Evolutionary conservation across 53 echinoderm and acorn worm genomes (phyloP).

Genomic region (Luidia sarsii): DNA sequence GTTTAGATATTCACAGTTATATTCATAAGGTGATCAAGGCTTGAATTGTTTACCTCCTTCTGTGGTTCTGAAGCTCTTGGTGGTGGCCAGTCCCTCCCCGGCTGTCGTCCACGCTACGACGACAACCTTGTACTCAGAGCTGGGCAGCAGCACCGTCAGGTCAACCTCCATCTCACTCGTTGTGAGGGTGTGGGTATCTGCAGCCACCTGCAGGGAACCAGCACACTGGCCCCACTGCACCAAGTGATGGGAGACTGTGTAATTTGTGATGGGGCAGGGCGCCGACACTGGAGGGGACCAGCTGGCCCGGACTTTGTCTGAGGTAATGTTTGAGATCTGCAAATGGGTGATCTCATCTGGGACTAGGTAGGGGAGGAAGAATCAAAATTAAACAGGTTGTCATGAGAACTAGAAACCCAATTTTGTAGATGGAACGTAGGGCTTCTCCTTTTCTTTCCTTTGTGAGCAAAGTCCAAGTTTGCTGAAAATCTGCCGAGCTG

Average conservation of each 20-base stretch:
- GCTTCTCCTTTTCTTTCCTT: too few relatives aligned
- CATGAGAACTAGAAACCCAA: too few relatives aligned
- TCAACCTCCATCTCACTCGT: not conserved
- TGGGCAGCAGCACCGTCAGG: slow-evolving; percentile 49
- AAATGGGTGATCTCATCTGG: slow-evolving; percentile 11
- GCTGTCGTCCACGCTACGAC: slow-evolving; percentile 57
- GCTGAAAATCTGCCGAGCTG: too few relatives aligned
- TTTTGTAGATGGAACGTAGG: too few relatives aligned
- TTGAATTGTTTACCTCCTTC: slow-evolving; percentile 68
- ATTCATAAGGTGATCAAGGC: too few relatives aligned
- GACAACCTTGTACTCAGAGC: slow-evolving; percentile 58
- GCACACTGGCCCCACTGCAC: slow-evolving; percentile 60
- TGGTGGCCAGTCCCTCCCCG: slow-evolving; percentile 36
- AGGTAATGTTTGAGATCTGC: not conserved
- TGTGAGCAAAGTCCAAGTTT: too few relatives aligned
- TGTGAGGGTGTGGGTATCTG: not conserved
- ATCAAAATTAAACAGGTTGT: too few relatives aligned
- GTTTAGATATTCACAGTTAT: too few relatives aligned
- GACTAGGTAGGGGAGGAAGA: too few relatives aligned
- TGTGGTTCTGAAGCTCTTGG: slow-evolving; percentile 36
- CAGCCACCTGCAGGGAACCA: too few relatives aligned
- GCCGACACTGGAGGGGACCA: slow-evolving; percentile 57
- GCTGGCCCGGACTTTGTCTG: slow-evolving; percentile 23
- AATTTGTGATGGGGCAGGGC: slow-evolving; percentile 60
- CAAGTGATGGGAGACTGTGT: slow-evolving; percentile 52